Evolutionary conservation across 2,797 vertebrate genomes (phyloP), one percentile per base, ranked within the genome.

Genomic region (Acanthurus tractus): DNA sequence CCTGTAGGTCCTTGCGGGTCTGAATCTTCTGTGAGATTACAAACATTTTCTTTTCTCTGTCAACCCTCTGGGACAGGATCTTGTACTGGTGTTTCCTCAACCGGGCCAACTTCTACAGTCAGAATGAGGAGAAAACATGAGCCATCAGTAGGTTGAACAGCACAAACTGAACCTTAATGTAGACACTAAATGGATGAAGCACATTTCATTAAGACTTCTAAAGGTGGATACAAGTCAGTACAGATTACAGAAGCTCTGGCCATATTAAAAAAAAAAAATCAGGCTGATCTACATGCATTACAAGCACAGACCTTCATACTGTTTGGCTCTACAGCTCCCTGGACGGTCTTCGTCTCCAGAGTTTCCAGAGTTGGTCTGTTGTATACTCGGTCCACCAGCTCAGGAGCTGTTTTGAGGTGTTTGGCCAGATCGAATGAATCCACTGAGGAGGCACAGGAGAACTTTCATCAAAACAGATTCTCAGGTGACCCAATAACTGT

Each of bases 21-120:
- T 99, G 98, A 88, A 99, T 98, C 93, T 99, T 99, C 95, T 99
- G 97, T 15, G 94, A 91, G 74, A 98, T 92, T 52, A 98, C 90
- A 74, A 97, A 99, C 96, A 99, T 92, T 86, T 97, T 94, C 91
- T 96, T 97, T 78, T 99, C 98, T 25, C 98, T 89, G 63, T 97
- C 96, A 29, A 99, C 97, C 82, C 98, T 95, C 84, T 99, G 96
- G 22, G 92, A 95, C 71, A 99, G 94, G 67, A 96, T 88, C 55
- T 91, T 89, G 42, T 99, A 99, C 73, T 96, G 96, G 56, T 91
- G 92, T 67, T 89, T 95, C 74, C 97, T 95, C 90, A 96, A 92
- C 77, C 73, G 93, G 63, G 95, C 94, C 75, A 99, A 81, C 78
- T 90, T 96, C 98, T 99, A 80, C 25, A 88, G 42, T 15, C 4